phyloP scores from a whole-genome alignment of 2,888 invertebrate species.

The Caenorhabditis sp. region DNA sequence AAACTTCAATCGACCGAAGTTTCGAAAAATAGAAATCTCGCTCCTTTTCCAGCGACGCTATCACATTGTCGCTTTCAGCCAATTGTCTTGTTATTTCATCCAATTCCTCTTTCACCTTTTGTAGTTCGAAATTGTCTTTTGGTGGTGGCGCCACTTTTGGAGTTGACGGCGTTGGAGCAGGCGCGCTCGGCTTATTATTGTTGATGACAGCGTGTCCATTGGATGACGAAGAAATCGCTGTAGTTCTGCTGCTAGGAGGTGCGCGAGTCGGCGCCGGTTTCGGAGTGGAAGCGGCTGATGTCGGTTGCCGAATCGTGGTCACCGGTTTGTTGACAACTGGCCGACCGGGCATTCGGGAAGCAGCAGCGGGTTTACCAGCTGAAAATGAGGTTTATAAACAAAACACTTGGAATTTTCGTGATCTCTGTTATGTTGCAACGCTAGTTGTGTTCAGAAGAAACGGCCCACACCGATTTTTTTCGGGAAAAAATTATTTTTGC shows the following conservation, averaged over 20 bases:
- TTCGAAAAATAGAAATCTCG: slow-evolving; percentile 99
- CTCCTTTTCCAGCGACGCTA: slow-evolving; percentile 91
- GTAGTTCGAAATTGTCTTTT: slow-evolving; percentile 25
- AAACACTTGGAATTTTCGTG: background rate
- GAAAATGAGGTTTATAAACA: background rate
- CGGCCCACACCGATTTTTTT: too few relatives aligned
- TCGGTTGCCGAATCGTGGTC: slow-evolving; percentile 28
- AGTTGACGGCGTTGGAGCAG: slow-evolving; percentile 24
- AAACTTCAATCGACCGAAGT: slow-evolving; percentile 93
- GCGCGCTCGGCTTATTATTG: slow-evolving; percentile 15
- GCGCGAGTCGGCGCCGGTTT: background rate
- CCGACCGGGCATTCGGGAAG: slow-evolving; percentile 30
- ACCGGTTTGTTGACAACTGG: slow-evolving; percentile 13
- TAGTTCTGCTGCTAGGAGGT: slow-evolving; percentile 1
- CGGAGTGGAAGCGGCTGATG: slow-evolving; percentile 13
- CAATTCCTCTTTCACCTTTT: slow-evolving; percentile 54
- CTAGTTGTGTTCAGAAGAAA: too few relatives aligned
- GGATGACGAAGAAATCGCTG: background rate
- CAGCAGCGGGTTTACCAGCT: slow-evolving; percentile 1
- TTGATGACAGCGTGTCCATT: background rate
- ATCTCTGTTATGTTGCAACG: too few relatives aligned
- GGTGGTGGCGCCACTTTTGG: slow-evolving; percentile 33
- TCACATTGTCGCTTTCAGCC: slow-evolving; percentile 79
- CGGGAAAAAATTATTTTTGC: too few relatives aligned
- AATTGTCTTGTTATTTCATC: slow-evolving; percentile 62